phyloP scores from a whole-genome alignment of 2,888 invertebrate genomes.

The Caenorhabditis wallacei region DNA sequence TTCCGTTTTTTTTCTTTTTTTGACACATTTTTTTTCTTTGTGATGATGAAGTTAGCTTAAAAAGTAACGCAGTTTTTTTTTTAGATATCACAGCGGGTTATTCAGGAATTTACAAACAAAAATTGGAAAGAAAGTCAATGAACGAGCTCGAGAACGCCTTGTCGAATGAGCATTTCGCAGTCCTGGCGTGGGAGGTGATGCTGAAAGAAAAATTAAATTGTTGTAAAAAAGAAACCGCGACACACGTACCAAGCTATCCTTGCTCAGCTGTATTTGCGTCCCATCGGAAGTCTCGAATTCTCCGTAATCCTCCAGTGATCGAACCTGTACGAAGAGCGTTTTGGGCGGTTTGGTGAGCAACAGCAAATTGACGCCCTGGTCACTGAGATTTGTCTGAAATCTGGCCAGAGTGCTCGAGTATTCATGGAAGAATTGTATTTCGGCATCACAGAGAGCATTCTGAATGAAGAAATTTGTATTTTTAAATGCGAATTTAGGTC shows the following conservation, averaged over 20 bases:
- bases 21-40: background rate
- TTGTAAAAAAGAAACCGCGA: background rate
- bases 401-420: conserved; percentile 86
- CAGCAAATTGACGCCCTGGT: conserved; percentile 63
- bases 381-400: conserved; percentile 60
- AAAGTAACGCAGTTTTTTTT: too few relatives aligned
- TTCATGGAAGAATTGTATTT: conserved; percentile 90
- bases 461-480: conserved; percentile 40
- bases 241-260: conserved; percentile 88
- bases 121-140: conserved; percentile 35
- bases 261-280: conserved; percentile 91
- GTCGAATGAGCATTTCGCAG: conserved; percentile 79
- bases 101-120: background rate
- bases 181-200: conserved; percentile 79
- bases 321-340: conserved; percentile 84
- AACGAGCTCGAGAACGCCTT: conserved; percentile 76
- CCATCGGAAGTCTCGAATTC: conserved; percentile 95
- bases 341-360: conserved; percentile 87
- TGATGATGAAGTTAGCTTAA: too few relatives aligned
- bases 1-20: background rate
- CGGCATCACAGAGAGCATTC: conserved; percentile 79
- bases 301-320: conserved; percentile 91
- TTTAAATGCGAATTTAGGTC: too few relatives aligned
- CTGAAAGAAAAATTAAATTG: conserved; percentile 61
- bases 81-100: too few relatives aligned